Base-by-base conservation (phyloP, 2,888 invertebrate genomes). In the Exephanes ischioxanthus region DNA sequence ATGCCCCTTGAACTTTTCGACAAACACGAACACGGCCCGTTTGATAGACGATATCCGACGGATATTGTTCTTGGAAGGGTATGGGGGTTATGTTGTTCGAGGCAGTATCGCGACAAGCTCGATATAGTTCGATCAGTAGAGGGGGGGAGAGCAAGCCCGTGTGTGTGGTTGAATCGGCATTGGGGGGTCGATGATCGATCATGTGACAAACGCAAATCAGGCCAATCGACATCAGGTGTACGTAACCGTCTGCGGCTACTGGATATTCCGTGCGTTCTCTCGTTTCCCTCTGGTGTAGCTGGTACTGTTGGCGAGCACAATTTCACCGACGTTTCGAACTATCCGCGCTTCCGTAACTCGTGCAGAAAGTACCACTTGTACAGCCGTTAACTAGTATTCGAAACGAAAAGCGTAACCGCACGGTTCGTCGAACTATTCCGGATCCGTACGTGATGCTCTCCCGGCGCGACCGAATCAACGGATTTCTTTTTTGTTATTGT, bases 151-250 rank as follows among this genome's bases (percentile, higher is more conserved):
- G 68, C 71, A 58, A 45, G 55, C 22, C 22, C 30, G 61, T 30
- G 33, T 61, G 73, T 80, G 83, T 70, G 83, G 86, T 80, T 77
- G 80, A 77, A 86, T 76, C 78, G 80, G 73, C 81, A 66, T 82
- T 85, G 58, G 53, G 73, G 58, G 73, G 77, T 77, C 14, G 68
- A 86, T 86, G 86, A 86, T 86, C 86, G 86, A 86, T 86, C 86
- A 83, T 89, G 88, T 89, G 88, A 87, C 88, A 87, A 89, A 89
- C 86, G 88, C 86, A 86, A 88, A 89, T 89, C 85, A 87, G 88
- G 88, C 88, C 87, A 89, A 87, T 88, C 86, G 83, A 85, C 85
- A 75, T 83, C 83, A 83, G 83, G 87, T 83, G 80, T 80, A 80
- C 76, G 80, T 83, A 80, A 77, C 58, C 80, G 72, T 84, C 71